Evolutionary conservation across 2,888 invertebrate species (phyloP), one percentile per base, ranked within the genome.

Genomic region (Morpho achilles): DNA sequence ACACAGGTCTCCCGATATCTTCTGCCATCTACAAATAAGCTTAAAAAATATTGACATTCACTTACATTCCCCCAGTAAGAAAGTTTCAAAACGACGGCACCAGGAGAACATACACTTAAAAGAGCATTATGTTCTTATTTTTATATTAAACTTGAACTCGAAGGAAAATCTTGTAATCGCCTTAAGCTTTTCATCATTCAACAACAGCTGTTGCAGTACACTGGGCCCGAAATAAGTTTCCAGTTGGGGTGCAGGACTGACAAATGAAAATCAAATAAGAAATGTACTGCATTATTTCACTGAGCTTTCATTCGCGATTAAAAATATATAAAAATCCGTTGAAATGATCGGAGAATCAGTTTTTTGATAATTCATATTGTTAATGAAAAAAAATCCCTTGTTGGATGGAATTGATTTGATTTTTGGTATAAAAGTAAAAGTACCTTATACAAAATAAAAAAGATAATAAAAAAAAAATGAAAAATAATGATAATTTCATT

Each of bases 131-230:
- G 77, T 84, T 77, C 80, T 86, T 84, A 83, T 85, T 86, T 85
- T 87, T 82, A 79, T 84, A 86, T 87, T 83, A 86, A 84, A 87
- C 73, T 84, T 77, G 78, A 73, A 79, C 73, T 69, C 72, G 69
- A 73, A 77, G 76, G 75, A 76, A 77, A 48, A 73, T 76, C 76
- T 71, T 81, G 80, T 87, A 87, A 87, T 86, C 87, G 82, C 81
- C 80, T 84, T 83, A 86, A 88, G 84, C 83, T 85, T 83, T 82
- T 76, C 85, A 77, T 81, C 84, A 80, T 84, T 84, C 79, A 74
- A 72, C 69, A 75, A 74, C 87, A 87, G 83, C 80, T 87, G 88
- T 77, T 81, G 76, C 80, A 69, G 59, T 60, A 63, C 61, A 48
- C 59, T 65, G 61, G 59, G 56, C 67, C 59, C 62, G 52, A 62